A percentile compares a stretch with the other conserved stretches of the same genome.
phyloP scores from a whole-genome alignment of 2,797 vertebrate genomes.

The Sebastes oblongus region DNA sequence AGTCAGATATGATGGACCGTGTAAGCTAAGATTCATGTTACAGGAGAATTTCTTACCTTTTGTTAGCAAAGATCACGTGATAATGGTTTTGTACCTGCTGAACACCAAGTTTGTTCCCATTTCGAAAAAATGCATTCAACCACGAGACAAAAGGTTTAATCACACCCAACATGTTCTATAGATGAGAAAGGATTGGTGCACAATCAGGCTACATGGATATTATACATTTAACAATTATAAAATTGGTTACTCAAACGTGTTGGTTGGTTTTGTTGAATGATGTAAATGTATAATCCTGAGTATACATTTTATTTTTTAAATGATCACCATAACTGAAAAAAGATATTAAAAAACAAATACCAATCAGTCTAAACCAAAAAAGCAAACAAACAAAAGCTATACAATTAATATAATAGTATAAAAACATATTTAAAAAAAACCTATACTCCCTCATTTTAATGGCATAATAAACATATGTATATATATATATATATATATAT shows the following conservation, averaged over 20 bases:
- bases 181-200: not conserved
- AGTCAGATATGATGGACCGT: not conserved
- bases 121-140: constrained; percentile 2
- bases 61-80: constrained; percentile 8
- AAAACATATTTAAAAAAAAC: not conserved
- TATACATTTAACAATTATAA: not conserved
- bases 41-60: constrained; percentile 24
- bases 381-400: not conserved
- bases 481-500: not conserved
- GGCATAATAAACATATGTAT: not conserved
- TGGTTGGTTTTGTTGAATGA: not conserved
- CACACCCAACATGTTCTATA: not conserved
- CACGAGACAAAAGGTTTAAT: not conserved
- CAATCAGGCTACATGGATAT: not conserved
- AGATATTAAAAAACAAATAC: not conserved
- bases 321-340: not conserved
- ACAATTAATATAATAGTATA: too few species aligned
- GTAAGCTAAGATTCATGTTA: not conserved
- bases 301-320: not conserved
- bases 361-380: not conserved
- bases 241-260: not conserved
- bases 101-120: not conserved
- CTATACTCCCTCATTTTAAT: not conserved
- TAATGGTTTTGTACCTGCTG: not conserved
- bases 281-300: not conserved